These are phyloP conservation scores for Phallusia fumigata DNA, from an alignment of 23 tunicate genomes.

Conservation along the genomic window DNA sequence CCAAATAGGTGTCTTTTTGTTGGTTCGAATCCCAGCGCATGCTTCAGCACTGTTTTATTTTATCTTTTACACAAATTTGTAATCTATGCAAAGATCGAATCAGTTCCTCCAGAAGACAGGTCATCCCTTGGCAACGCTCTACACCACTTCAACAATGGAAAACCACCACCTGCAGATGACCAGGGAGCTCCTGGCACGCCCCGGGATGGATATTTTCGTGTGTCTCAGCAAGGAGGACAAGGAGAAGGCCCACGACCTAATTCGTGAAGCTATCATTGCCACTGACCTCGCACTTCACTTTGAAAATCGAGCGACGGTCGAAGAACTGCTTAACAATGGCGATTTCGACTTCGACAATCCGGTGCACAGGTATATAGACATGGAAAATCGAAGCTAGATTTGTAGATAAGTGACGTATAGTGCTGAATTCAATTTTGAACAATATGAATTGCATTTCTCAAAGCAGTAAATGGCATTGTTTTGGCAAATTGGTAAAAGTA, in stretches of 20 bases:
- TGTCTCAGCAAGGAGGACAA: conserved; percentile 18
- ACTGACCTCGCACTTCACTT: conserved; percentile 71
- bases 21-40: no score
- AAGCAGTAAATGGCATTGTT: no score
- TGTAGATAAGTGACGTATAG: no score
- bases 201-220: conserved; percentile 31
- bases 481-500: no score
- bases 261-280: conserved; percentile 45
- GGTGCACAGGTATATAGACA: conserved; percentile 35
- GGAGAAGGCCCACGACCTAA: conserved; percentile 29
- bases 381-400: no score
- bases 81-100: conserved; percentile 25
- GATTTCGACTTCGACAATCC: conserved; percentile 42
- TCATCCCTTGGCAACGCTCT: conserved; percentile 61
- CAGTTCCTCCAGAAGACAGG: conserved; percentile 49
- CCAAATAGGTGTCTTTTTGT: no score
- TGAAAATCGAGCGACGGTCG: conserved; percentile 42
- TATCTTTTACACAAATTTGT: no score
- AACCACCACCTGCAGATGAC: conserved; percentile 58
- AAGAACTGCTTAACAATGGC: conserved; percentile 32
- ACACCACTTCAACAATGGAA: conserved; percentile 81
- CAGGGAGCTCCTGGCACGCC: conserved; percentile 33
- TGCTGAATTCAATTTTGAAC: no score
- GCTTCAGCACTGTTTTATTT: no score
- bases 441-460: no score